Evolutionary conservation across 2,888 invertebrate species (phyloP), one percentile per base, ranked within the genome.

Genomic region (Drosophila macrospina): DNA sequence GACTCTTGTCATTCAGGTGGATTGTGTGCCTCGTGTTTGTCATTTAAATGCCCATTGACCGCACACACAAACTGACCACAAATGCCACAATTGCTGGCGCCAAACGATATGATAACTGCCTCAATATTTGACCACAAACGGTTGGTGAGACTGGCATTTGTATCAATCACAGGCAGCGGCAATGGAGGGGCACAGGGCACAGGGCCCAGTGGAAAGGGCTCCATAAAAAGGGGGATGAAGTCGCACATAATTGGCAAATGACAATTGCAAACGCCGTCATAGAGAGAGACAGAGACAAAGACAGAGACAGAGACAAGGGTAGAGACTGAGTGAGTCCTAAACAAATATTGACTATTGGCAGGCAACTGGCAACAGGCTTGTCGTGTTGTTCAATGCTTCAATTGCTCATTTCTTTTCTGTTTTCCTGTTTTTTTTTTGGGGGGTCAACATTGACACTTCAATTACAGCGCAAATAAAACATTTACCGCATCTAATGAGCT

Each of bases 91-190:
- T 88, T 88, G 87, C 16, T 24, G 26, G 57, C 24, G 66, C 47
- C 60, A 41, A 41, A 48, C 56, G 42, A 66, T 60, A 66, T 69
- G 75, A 71, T 77, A 76, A 77, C 70, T 54, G 69, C 61, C 76
- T 65, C 80, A 77, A 80, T 80, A 74, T 72, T 71, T 74, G 72
- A 85, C 88, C 88, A 66, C 85, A 82, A 80, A 83, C 72, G 82
- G 54, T 42, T 55, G 73, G 56, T 61, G 65, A 47, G 20, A 26
- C 45, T 51, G 66, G 70, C 63, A 66, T 77, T 81, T 86, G 79
- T 83, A 85, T 88, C 87, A 87, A 87, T 88, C 86, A 86, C 74
- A 62, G 78, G 51, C 65, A 63, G 42, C 54, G 41, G 26, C 55
- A 15, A 11, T 36, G 36, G 10, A n/a, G 8, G 11, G 26, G n/a